Conservation (phyloP, 2,888 invertebrate genomes). For the Ctenicera cuprea region DNA sequence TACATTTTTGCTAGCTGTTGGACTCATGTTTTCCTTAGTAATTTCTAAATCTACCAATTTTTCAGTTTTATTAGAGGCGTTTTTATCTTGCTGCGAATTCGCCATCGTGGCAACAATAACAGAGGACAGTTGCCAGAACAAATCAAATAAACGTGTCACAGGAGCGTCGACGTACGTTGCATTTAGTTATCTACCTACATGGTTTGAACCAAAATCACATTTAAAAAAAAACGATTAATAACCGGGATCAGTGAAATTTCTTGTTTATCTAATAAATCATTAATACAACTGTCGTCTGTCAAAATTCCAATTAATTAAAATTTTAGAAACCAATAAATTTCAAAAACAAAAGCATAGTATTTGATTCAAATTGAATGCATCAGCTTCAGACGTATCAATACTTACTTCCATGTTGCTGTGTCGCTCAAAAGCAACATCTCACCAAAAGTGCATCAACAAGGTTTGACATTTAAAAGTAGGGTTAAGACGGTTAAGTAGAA, state of each 20-base stretch:
- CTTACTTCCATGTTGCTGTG: slow-evolving; percentile 1
- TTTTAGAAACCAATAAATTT: no score
- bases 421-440: no score
- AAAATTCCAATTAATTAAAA: no score
- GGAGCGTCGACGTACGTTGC: slow-evolving; percentile 11
- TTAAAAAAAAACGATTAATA: no score
- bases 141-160: slow-evolving; percentile 25
- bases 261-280: no score
- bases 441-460: not conserved
- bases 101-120: slow-evolving; percentile 65
- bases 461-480: slow-evolving; percentile 40
- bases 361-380: not conserved
- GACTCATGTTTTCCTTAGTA: slow-evolving; percentile 56
- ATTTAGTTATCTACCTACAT: not conserved
- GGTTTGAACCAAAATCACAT: no score
- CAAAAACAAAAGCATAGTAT: no score
- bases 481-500: slow-evolving; percentile 21
- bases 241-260: no score
- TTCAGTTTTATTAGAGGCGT: slow-evolving; percentile 56
- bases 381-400: not conserved
- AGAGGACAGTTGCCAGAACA: slow-evolving; percentile 29
- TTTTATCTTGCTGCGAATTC: slow-evolving; percentile 60
- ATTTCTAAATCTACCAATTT: slow-evolving; percentile 61
- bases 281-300: no score
- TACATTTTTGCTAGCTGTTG: slow-evolving; percentile 57